Conservation (phyloP, 2,113 vertebrate genomes). For the Pao palembangensis region DNA sequence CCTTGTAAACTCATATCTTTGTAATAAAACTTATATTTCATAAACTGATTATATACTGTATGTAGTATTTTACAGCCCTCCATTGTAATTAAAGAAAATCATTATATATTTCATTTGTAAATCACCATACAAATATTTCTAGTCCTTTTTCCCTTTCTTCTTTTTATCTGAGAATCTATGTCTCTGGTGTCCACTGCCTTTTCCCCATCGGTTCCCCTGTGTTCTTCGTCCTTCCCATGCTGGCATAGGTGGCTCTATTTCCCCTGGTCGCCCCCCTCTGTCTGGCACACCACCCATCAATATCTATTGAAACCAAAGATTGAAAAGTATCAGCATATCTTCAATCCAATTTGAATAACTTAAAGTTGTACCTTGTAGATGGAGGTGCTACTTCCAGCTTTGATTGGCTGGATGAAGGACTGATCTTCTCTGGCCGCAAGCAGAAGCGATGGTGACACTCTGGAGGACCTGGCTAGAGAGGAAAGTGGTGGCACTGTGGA, state of each 20-base stretch:
- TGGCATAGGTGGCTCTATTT: conserved; percentile 87
- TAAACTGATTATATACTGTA: conserved; percentile 17
- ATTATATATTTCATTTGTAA: neutral
- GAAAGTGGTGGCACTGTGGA: conserved; percentile 54
- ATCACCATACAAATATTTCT: neutral
- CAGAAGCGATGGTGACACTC: conserved; percentile 72
- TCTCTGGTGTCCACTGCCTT: conserved; percentile 39
- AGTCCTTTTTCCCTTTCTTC: conserved; percentile 56
- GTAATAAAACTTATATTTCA: conserved; percentile 9
- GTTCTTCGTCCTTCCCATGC: conserved; percentile 72
- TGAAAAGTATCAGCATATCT: neutral
- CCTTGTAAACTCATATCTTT: neutral
- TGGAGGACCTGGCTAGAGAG: conserved; percentile 37
- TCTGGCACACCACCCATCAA: conserved; percentile 84
- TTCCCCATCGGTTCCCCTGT: conserved; percentile 47
- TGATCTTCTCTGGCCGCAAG: conserved; percentile 81
- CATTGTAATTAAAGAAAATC: neutral
- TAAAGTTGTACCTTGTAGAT: conserved; percentile 78
- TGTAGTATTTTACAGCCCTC: neutral
- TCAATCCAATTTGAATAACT: neutral
- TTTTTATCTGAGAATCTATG: conserved; percentile 64
- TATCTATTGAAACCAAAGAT: conserved; percentile 60
- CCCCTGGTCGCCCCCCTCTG: conserved; percentile 82
- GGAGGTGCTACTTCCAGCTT: conserved; percentile 60
- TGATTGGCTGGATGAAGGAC: conserved; percentile 73